These are phyloP conservation scores for Uloborus plumipes DNA, from an alignment of 2,888 invertebrate species.

Conservation along the genomic window DNA sequence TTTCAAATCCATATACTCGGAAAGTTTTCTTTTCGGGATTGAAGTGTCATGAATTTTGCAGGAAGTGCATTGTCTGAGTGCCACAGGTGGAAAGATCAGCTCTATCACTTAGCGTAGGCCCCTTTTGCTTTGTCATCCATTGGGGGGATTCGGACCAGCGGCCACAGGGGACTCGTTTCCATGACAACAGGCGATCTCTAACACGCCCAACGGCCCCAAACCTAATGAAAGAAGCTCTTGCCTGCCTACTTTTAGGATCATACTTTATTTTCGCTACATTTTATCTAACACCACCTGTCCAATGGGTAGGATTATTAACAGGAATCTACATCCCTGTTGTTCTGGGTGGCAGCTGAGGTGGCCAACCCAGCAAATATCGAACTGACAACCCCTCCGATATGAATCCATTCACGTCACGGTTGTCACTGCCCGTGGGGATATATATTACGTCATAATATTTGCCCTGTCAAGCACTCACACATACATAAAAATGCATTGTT, in stretches of 20 bases:
- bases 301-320: conserved; percentile 17
- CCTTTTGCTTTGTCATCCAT: conserved; percentile 28
- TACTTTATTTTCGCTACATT: conserved; percentile 36
- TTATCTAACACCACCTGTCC: conserved; percentile 34
- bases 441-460: conserved; percentile 14
- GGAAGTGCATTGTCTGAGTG: conserved; percentile 23
- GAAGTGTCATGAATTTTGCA: conserved; percentile 28
- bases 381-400: conserved; percentile 8
- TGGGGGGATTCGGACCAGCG: conserved; percentile 28
- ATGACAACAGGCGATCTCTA: conserved; percentile 41
- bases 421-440: conserved; percentile 9
- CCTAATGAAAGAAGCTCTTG: conserved; percentile 44
- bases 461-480: neutral
- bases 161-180: conserved; percentile 34
- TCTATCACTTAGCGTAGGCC: conserved; percentile 28
- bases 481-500: neutral
- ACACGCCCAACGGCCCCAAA: conserved; percentile 39
- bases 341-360: conserved; percentile 4
- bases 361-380: conserved; percentile 9
- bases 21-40: neutral
- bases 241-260: conserved; percentile 29
- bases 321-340: conserved; percentile 26
- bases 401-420: conserved; percentile 21
- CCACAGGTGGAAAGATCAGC: conserved; percentile 35
- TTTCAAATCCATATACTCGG: no score